Base-by-base conservation (phyloP, 1,140 invertebrate genomes). In the Drosophila littoralis region DNA sequence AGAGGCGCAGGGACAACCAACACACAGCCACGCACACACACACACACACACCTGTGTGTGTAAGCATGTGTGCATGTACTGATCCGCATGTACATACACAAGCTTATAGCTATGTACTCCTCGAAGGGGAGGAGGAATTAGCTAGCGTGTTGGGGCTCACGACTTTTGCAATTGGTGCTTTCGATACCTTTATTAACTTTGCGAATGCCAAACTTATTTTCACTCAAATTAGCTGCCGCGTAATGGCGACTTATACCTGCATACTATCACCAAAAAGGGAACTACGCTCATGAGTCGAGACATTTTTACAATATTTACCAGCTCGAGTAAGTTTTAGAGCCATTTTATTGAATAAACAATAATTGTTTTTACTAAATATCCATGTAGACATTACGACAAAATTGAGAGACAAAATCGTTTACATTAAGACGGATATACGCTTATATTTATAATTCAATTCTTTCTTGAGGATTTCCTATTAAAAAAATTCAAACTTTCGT, bases 111-210 rank as follows among this genome's bases (percentile, higher is more conserved):
- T 8, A 10, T 38, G 12, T 36, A 13, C 45, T 22, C 22, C 22
- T 22, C 22, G 2, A 22, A 35, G 48, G 9, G 17, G 58, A 32
- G 42, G 10, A 33, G 35, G 22, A 65, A 46, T 51, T 52, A 17
- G 38, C 55, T 67, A 36, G 46, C 46, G 54, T 73, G 46, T 54
- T 48, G 45, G 1, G 9, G 17, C 50, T 69, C 65, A 74, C 71
- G 65, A 74, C 40, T 74, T 63, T 61, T 55, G 40, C 64, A 73
- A 73, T 73, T 73, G 57, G 22, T 28, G 55, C 51, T 68, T 74
- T 61, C 71, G 28, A 74, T 74, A 61, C 71, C 64, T 61, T 54
- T 60, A 74, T 74, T 64, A 74, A 66, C 43, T 50, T 55, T 35
- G 28, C 7, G 35, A 61, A 54, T 55, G 15, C 33, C 38, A 54